These are phyloP conservation scores for Harpagus bidentatus DNA, from an alignment of 2,113 vertebrate genomes.

Conservation along the genomic window DNA sequence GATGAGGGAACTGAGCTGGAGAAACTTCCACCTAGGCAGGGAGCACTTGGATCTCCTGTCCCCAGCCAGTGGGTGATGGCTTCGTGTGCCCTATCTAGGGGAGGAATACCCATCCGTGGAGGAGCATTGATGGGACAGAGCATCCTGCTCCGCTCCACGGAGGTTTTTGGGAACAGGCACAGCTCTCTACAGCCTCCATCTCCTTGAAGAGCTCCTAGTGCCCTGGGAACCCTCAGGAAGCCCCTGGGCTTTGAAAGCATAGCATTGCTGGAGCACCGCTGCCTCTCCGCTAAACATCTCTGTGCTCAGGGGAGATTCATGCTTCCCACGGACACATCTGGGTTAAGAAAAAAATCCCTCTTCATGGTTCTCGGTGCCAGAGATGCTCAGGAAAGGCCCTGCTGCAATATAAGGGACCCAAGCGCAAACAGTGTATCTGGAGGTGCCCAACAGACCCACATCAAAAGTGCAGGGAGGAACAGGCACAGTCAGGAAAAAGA, in stretches of 20 bases:
- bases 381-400: background rate
- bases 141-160: background rate
- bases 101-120: background rate
- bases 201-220: background rate
- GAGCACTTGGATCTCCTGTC: background rate
- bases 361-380: rapidly evolving
- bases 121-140: background rate
- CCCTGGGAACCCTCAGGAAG: background rate
- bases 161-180: background rate
- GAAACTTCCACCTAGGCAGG: background rate
- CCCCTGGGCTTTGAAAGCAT: background rate
- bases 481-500: background rate
- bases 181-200: background rate
- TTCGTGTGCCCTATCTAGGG: background rate
- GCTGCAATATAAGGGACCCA: background rate
- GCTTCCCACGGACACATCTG: background rate
- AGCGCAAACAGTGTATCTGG: background rate
- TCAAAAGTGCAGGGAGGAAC: background rate
- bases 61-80: too few species aligned
- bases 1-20: background rate
- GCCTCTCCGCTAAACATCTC: background rate
- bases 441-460: background rate
- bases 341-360: background rate
- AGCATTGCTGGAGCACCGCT: rapidly evolving
- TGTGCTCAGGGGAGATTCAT: too few species aligned